Evolutionary conservation across 2,888 invertebrate genomes (phyloP), one percentile per base, ranked within the genome.

Genomic region (Pimpla rufipes): DNA sequence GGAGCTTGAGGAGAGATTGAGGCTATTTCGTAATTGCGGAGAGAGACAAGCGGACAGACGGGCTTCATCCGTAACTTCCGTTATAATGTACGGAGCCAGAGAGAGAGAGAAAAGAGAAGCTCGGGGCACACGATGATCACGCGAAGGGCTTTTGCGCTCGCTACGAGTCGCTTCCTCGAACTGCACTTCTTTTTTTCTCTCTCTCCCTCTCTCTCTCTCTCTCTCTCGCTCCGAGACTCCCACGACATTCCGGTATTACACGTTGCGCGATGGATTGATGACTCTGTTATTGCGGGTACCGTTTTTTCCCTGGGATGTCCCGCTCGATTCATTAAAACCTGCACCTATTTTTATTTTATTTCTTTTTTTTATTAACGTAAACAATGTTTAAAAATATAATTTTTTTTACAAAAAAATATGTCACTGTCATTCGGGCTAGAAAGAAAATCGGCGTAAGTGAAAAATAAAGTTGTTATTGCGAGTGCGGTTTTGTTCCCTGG

Each of bases 21-120:
- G 79, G 55, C 71, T 79, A 81, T 84, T 81, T 78, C 81, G 81
- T 84, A 84, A 84, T 84, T 84, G 70, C 74, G 70, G 29, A 29
- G 74, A 73, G 73, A 23, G 59, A 74, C 81, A 71, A 57, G 50
- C 47, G 21, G 74, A 16, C 74, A 74, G 74, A 74, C 74, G 74
- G 57, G 74, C 74, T 81, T 84, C 76, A 76, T 79, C 81, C 81
- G 81, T 84, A 81, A 81, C 81, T 81, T 84, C 84, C 81, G 84
- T 74, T 71, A 79, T 57, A 62, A 79, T 74, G 64, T 79, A 74
- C 68, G 62, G 47, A 70, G 66, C 21, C 59, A 68, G 75, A 66
- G 66, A 35, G 47, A 52, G 29, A 68, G 75, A 66, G 66, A 35
- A 40, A 52, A 18, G 47, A 75, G 42, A 40, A 55, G 37, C 50